phyloP scores from a whole-genome alignment of 2,113 vertebrate genomes.

The Leiothrix lutea region DNA sequence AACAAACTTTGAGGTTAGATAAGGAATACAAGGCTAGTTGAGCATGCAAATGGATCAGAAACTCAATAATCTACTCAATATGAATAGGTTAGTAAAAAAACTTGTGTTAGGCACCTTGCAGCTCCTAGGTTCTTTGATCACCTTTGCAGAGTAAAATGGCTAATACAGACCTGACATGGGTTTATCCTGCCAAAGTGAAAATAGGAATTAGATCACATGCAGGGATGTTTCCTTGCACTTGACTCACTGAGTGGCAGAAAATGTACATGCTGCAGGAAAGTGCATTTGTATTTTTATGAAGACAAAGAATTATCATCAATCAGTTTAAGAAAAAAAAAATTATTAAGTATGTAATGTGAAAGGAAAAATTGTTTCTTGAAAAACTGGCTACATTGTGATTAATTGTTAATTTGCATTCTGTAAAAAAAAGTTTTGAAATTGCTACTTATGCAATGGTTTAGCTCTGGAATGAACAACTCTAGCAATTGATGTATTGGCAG shows the following conservation, averaged over 20 bases:
- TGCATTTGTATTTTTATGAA: constrained; percentile 17
- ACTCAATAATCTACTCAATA: neutral
- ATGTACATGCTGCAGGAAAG: neutral
- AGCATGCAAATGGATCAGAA: neutral
- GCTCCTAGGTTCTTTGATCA: neutral
- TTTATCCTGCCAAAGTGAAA: neutral
- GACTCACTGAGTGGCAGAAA: neutral
- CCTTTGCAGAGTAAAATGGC: neutral
- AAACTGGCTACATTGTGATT: constrained; percentile 46
- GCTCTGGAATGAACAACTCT: neutral
- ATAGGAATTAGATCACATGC: neutral
- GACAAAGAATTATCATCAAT: constrained; percentile 30
- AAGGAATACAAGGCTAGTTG: neutral
- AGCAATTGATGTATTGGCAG: constrained; percentile 18
- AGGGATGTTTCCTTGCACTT: neutral
- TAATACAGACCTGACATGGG: neutral
- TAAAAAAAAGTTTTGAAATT: constrained; percentile 49
- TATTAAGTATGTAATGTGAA: constrained; percentile 25
- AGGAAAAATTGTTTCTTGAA: constrained; percentile 50
- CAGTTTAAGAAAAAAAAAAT: constrained; percentile 17
- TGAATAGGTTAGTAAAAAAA: neutral
- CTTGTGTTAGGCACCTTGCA: neutral
- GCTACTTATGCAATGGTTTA: neutral
- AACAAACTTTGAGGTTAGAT: neutral
- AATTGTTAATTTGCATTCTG: constrained; percentile 36